A percentile compares a stretch with the other conserved stretches of the same genome.
phyloP scores from a whole-genome alignment of 2,113 vertebrate genomes.

The Grantiella picta region DNA sequence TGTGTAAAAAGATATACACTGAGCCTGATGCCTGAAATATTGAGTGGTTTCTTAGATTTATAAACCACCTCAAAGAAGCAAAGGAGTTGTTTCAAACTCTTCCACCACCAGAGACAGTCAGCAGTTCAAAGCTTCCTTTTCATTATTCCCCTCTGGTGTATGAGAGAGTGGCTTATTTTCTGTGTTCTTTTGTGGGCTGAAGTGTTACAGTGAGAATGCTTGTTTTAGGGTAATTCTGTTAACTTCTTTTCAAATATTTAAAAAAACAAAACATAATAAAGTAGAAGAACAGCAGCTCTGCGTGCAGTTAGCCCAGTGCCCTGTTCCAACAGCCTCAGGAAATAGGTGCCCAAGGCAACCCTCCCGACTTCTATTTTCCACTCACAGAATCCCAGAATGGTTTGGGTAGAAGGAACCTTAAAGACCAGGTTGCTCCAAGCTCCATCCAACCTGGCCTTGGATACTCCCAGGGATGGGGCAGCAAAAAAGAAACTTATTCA shows the following conservation, averaged over 20 bases:
- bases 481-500: neutral
- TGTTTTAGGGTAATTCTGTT: neutral
- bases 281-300: neutral
- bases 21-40: conserved; percentile 5
- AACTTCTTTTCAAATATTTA: neutral
- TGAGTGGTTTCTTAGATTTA: conserved; percentile 4
- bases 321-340: neutral
- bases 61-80: neutral
- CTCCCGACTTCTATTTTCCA: neutral
- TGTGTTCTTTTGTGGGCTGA: neutral
- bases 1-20: neutral
- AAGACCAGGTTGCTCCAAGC: neutral
- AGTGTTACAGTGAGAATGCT: neutral
- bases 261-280: neutral
- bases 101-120: neutral
- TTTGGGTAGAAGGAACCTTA: neutral
- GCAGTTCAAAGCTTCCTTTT: neutral
- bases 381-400: neutral
- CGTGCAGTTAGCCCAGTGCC: neutral
- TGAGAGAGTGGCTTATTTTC: neutral
- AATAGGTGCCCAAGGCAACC: neutral
- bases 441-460: neutral
- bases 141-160: neutral
- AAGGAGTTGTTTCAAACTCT: neutral
- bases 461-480: neutral